These are phyloP conservation scores for Champsocephalus esox DNA, from an alignment of 2,797 vertebrate species.

Conservation along the genomic window DNA sequence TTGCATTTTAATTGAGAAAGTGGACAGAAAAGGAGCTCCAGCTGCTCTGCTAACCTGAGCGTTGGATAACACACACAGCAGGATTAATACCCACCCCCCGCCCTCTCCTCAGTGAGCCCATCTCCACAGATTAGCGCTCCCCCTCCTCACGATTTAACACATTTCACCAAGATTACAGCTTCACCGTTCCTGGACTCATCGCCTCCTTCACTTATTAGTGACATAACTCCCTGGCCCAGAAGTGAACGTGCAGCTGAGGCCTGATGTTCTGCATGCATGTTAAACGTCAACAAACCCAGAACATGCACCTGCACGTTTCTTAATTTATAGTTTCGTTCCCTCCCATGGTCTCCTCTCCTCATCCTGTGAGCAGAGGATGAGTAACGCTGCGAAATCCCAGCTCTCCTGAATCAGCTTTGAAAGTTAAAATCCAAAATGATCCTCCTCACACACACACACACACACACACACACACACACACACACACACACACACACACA, in stretches of 20 bases:
- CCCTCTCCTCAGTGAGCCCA: conserved; percentile 52
- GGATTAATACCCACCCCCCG: conserved; percentile 69
- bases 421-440: conserved; percentile 61
- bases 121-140: conserved; percentile 78
- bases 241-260: conserved; percentile 50
- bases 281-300: conserved; percentile 5
- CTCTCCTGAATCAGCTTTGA: conserved; percentile 64
- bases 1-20: conserved; percentile 8
- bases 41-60: conserved; percentile 52
- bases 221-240: conserved; percentile 69
- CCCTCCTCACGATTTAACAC: conserved; percentile 76
- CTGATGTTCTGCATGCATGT: conserved; percentile 12
- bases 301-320: conserved; percentile 10
- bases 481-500: neutral
- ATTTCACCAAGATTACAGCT: conserved; percentile 75
- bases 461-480: conserved; percentile 17
- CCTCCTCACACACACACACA: conserved; percentile 24
- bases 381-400: conserved; percentile 58
- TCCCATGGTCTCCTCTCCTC: neutral
- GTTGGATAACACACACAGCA: conserved; percentile 28
- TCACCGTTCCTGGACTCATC: conserved; percentile 58
- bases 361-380: conserved; percentile 38
- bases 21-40: neutral
- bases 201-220: conserved; percentile 69
- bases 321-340: neutral